These are phyloP conservation scores for Grammomys dolichurus DNA, from an alignment of 2,113 vertebrate species.

Conservation along the genomic window DNA sequence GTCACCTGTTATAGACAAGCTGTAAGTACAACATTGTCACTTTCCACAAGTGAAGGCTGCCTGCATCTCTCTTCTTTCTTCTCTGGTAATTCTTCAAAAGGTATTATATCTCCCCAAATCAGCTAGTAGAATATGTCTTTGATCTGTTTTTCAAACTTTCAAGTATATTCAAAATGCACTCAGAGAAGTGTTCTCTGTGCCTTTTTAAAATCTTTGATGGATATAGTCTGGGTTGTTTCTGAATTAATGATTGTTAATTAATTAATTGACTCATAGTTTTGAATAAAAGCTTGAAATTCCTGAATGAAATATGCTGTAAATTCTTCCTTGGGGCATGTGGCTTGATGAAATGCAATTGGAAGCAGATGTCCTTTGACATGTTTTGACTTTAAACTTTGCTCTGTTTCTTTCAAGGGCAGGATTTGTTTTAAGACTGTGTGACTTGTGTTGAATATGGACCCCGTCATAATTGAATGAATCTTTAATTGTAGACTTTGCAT, in stretches of 20 bases:
- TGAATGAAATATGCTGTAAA: conserved; percentile 54
- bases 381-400: conserved; percentile 67
- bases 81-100: conserved; percentile 6
- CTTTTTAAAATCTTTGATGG: neutral
- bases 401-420: conserved; percentile 66
- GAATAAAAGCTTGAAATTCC: conserved; percentile 55
- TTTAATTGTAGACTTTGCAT: conserved; percentile 70
- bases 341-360: conserved; percentile 44
- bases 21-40: neutral
- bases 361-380: neutral
- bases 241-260: conserved; percentile 54
- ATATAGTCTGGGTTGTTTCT: neutral
- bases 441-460: conserved; percentile 64
- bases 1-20: neutral
- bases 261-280: conserved; percentile 64
- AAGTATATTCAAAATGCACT: neutral
- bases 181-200: neutral
- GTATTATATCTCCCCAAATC: neutral
- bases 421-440: conserved; percentile 66
- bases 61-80: neutral
- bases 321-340: neutral
- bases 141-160: conserved; percentile 39
- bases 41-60: neutral
- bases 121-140: neutral
- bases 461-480: conserved; percentile 63